Base-by-base conservation (phyloP, 2,797 vertebrate species). In the Danio tinwini region DNA sequence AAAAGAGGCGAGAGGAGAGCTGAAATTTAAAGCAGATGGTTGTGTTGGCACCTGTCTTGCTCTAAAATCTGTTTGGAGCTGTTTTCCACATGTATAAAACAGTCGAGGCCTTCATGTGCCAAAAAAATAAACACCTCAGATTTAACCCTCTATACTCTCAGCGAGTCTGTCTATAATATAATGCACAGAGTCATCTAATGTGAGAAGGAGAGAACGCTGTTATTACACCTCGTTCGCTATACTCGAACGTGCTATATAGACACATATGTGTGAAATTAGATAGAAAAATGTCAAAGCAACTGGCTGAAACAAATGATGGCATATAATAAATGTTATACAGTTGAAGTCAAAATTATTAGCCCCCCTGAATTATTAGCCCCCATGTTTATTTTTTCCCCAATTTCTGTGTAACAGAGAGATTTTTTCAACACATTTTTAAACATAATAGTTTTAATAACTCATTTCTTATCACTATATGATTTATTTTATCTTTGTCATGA, bases 21-120 rank as follows among this genome's bases (percentile, higher is more conserved):
- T 91, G 88, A 91, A 92, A 93, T 88, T 89, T 89, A 90, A 94
- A 94, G 90, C 93, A 95, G 93, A 95, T 94, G 93, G 93, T 90
- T 78, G 85, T 90, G 89, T 89, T 95, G 94, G 94, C 93, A 93
- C 91, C 92, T 92, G 92, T 89, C 90, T 91, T 84, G 84, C 87
- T 88, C 90, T 89, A 84, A 93, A 93, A 93, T 94, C 92, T 92
- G 93, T 93, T 94, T 91, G 90, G 92, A 93, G 91, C 91, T 88
- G 88, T 92, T 93, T 93, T 92, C 91, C 92, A 93, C 92, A 92
- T 93, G 93, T 92, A 91, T 93, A 82, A 88, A 88, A 88, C 81
- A 85, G 82, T 84, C 84, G 75, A 89, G 84, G 86, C 84, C 84
- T 73, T 67, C 73, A 87, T 86, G 86, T 89, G 92, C 92, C 91